Percentiles rank a stretch among this genome's conserved stretches.
phyloP scores from a whole-genome alignment of 2,888 invertebrate genomes.

The Heliconius charithonia region DNA sequence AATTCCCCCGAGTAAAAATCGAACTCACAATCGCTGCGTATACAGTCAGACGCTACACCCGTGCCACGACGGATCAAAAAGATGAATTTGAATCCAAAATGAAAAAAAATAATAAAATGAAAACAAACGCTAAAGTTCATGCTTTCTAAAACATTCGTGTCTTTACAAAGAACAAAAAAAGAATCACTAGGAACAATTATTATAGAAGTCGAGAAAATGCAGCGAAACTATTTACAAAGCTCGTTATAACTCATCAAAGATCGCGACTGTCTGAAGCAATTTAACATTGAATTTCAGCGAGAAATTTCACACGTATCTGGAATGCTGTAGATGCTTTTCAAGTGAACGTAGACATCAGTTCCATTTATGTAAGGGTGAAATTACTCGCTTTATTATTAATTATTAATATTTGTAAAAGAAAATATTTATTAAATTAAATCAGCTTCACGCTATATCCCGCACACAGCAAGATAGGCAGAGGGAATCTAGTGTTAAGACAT shows the following conservation, averaged over 20 bases:
- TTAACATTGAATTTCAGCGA: slow-evolving; percentile 13
- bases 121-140: background rate
- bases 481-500: too few relatives aligned
- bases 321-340: slow-evolving; percentile 8
- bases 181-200: background rate
- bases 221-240: slow-evolving; percentile 29
- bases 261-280: slow-evolving; percentile 27
- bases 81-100: too few relatives aligned
- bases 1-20: too few relatives aligned
- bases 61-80: too few relatives aligned
- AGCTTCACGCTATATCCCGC: too few relatives aligned
- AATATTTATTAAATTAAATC: background rate
- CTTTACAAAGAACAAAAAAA: too few relatives aligned
- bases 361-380: slow-evolving; percentile 13
- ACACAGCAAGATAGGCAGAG: too few relatives aligned
- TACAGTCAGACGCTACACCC: too few relatives aligned
- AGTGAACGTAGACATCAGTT: background rate
- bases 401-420: background rate
- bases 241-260: slow-evolving; percentile 28
- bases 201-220: slow-evolving; percentile 15
- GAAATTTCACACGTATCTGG: slow-evolving; percentile 11
- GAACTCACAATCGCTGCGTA: too few relatives aligned
- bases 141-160: background rate
- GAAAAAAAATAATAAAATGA: too few relatives aligned
- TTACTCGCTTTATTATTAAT: background rate